A percentile compares a stretch with the other conserved stretches of the same genome.
Conservation (phyloP, 2,888 invertebrate genomes). For the Entomobrya proxima region DNA sequence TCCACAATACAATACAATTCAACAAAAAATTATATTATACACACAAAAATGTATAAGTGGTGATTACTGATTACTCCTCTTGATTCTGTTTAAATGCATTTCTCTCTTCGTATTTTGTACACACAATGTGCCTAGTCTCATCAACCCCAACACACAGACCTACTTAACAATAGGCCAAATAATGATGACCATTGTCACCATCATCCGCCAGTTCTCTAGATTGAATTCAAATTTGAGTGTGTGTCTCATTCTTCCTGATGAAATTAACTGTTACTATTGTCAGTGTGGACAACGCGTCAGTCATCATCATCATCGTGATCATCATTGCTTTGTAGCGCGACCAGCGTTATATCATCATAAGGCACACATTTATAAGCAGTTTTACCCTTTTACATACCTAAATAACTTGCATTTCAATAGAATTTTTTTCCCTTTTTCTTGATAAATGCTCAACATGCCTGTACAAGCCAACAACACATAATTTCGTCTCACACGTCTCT, state of each 20-base stretch:
- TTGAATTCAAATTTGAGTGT: not conserved
- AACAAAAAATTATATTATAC: not conserved
- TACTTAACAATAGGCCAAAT: not conserved
- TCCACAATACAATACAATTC: not conserved
- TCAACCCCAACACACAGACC: not conserved
- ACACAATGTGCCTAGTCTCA: not conserved
- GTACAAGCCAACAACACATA: not conserved
- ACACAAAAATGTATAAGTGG: not conserved
- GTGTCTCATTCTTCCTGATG: not conserved
- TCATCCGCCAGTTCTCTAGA: not conserved
- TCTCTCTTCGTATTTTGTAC: too few relatives aligned
- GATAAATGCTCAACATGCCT: not conserved
- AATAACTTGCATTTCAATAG: slow-evolving; percentile 1
- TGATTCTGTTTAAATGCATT: not conserved
- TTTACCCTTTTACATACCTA: not conserved
- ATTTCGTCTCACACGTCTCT: not conserved
- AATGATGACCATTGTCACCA: not conserved
- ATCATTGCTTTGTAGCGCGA: not conserved
- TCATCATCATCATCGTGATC: not conserved
- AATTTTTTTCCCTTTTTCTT: not conserved
- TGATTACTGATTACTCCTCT: not conserved
- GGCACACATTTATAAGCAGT: not conserved
- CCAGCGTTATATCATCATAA: not conserved
- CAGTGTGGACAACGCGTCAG: not conserved
- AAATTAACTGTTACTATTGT: slow-evolving; percentile 25